These are phyloP conservation scores for Alcis repandata DNA, from an alignment of 2,888 invertebrate genomes.

Conservation along the genomic window DNA sequence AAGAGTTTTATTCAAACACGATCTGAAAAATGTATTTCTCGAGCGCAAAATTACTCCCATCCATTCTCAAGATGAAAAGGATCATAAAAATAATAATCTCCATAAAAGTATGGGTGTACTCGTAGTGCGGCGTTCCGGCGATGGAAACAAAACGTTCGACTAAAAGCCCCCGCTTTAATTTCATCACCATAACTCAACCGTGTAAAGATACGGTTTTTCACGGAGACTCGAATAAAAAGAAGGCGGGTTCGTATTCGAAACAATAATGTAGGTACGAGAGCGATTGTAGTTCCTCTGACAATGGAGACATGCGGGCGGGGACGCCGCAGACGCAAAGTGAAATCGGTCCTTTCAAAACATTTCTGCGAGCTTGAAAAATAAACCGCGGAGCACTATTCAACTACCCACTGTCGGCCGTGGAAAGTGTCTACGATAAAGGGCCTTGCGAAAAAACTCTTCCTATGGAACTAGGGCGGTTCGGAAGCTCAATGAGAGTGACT, in stretches of 20 bases:
- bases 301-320: slow-evolving; percentile 78
- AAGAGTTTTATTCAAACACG: slow-evolving; percentile 46
- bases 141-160: slow-evolving; percentile 67
- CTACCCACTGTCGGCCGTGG: slow-evolving; percentile 64
- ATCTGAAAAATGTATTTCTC: slow-evolving; percentile 48
- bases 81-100: slow-evolving; percentile 60
- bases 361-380: slow-evolving; percentile 78
- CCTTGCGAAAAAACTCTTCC: slow-evolving; percentile 58
- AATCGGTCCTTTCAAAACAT: slow-evolving; percentile 86
- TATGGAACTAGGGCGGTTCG: slow-evolving; percentile 50
- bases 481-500: slow-evolving; percentile 12
- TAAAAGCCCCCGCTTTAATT: slow-evolving; percentile 79
- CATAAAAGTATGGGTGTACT: slow-evolving; percentile 55
- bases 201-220: slow-evolving; percentile 78
- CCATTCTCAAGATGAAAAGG: slow-evolving; percentile 57
- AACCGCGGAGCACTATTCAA: slow-evolving; percentile 74
- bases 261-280: slow-evolving; percentile 71
- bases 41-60: slow-evolving; percentile 49
- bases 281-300: slow-evolving; percentile 83
- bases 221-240: slow-evolving; percentile 78
- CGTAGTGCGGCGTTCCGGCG: slow-evolving; percentile 45
- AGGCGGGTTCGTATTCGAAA: slow-evolving; percentile 76
- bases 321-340: slow-evolving; percentile 74
- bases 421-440: slow-evolving; percentile 67
- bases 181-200: slow-evolving; percentile 79